A percentile compares a stretch with the other conserved stretches of the same genome.
Evolutionary conservation across 2,888 invertebrate species (phyloP).

Genomic region (Zygaena filipendulae): DNA sequence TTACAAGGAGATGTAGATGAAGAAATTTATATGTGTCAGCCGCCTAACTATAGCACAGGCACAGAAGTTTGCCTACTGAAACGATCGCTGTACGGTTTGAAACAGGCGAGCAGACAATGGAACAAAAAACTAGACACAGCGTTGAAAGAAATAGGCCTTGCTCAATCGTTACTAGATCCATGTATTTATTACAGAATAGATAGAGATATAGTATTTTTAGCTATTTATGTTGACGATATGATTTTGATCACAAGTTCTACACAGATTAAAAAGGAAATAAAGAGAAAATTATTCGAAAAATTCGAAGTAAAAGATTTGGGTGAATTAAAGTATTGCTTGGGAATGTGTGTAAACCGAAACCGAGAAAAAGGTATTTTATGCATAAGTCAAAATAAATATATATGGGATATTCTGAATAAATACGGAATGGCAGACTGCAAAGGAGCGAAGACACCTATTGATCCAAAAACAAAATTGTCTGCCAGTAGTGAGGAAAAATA

Average conservation of each 20-base stretch:
- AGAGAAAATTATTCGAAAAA: slow-evolving; percentile 13
- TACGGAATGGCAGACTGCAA: neutral
- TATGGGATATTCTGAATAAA: neutral
- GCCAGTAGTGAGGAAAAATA: neutral
- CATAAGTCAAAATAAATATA: neutral
- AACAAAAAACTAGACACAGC: slow-evolving; percentile 15
- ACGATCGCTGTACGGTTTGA: slow-evolving; percentile 7
- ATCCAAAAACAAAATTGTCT: neutral
- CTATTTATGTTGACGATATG: slow-evolving; percentile 16
- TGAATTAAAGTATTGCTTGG: neutral
- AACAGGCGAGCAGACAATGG: slow-evolving; percentile 12
- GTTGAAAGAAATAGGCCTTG: slow-evolving; percentile 17
- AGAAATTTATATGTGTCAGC: slow-evolving; percentile 18
- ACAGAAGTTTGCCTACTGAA: slow-evolving; percentile 14
- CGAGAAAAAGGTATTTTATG: neutral
- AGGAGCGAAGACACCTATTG: neutral
- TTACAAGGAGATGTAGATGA: slow-evolving; percentile 18
- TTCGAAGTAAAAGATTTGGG: slow-evolving; percentile 18
- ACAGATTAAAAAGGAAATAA: slow-evolving; percentile 12
- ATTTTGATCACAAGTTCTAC: neutral
- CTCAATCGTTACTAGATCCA: slow-evolving; percentile 17
- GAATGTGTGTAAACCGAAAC: neutral
- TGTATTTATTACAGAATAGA: slow-evolving; percentile 18
- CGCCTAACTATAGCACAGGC: slow-evolving; percentile 11
- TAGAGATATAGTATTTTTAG: slow-evolving; percentile 15